Evolutionary conservation across 64 coral and sea anemone species (phyloP).

Genomic region (Stichodactyla mertensii): DNA sequence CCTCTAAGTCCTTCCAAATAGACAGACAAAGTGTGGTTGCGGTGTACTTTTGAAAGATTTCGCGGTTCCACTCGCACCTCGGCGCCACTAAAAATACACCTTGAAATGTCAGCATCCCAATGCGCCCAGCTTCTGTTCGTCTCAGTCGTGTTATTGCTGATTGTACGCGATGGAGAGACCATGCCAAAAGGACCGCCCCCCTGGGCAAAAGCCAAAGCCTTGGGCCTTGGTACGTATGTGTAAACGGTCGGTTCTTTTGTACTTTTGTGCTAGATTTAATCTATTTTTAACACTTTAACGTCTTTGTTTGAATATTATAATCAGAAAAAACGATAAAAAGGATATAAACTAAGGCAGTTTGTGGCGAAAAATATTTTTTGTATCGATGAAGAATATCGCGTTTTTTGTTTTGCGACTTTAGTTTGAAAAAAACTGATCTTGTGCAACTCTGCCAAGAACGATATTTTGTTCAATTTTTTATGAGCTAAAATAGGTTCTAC

Average conservation of each 20-base stretch:
- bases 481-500: too few relatives aligned
- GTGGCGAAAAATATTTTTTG: neutral
- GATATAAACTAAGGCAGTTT: neutral
- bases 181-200: neutral
- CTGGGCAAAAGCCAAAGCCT: slow-evolving; percentile 1
- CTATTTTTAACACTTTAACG: neutral
- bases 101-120: neutral
- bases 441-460: too few relatives aligned
- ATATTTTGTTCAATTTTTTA: too few relatives aligned
- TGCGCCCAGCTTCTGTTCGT: neutral
- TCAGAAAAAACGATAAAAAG: neutral
- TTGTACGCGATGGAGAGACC: neutral
- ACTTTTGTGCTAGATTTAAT: neutral
- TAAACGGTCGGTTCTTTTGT: neutral
- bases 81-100: neutral
- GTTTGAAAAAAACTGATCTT: too few relatives aligned
- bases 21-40: neutral
- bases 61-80: neutral
- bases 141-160: neutral
- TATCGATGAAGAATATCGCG: too few relatives aligned
- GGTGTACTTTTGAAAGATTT: neutral
- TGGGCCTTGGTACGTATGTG: neutral
- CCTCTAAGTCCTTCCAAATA: neutral
- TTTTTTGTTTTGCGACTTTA: too few relatives aligned
- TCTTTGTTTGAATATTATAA: neutral